Percentiles rank a stretch among this genome's conserved stretches.
Conservation (phyloP, 2,888 invertebrate species). For the Ashinkailepas kermadecensis region DNA sequence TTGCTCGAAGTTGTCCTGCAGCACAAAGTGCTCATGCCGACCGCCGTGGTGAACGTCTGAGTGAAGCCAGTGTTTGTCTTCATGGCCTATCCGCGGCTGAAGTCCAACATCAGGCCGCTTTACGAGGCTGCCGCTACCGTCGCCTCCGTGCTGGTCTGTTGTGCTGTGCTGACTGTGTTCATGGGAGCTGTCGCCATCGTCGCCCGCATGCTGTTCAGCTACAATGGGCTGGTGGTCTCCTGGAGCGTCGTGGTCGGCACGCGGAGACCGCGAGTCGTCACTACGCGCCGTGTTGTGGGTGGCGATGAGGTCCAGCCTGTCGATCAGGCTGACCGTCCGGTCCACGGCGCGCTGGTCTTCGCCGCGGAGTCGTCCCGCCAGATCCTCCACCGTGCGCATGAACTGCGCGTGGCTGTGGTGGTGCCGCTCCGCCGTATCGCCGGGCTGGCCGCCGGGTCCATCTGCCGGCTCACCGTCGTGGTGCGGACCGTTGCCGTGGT, state of each 20-base stretch:
- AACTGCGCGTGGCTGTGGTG: conserved; percentile 5
- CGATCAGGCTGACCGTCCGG: neutral
- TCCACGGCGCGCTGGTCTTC: neutral
- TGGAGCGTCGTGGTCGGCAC: no score
- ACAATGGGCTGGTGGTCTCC: no score
- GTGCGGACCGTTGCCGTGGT: neutral
- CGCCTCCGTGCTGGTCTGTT: no score
- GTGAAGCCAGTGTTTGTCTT: no score
- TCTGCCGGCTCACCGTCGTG: neutral
- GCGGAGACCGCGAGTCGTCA: no score
- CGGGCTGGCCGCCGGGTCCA: neutral
- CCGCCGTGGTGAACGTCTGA: no score
- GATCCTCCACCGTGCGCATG: neutral
- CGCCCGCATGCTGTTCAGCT: no score
- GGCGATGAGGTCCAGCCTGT: neutral
- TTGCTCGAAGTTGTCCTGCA: neutral
- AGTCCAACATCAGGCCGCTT: no score
- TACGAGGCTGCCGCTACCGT: no score
- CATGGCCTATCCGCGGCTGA: no score
- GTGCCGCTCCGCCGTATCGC: neutral
- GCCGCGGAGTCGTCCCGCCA: neutral
- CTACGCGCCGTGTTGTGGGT: neutral
- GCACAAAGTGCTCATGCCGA: neutral
- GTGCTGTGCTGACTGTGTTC: no score
- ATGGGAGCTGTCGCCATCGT: no score